These are phyloP conservation scores for Drosophila virilis DNA, from an alignment of 1,140 invertebrate species.

Conservation along the genomic window DNA sequence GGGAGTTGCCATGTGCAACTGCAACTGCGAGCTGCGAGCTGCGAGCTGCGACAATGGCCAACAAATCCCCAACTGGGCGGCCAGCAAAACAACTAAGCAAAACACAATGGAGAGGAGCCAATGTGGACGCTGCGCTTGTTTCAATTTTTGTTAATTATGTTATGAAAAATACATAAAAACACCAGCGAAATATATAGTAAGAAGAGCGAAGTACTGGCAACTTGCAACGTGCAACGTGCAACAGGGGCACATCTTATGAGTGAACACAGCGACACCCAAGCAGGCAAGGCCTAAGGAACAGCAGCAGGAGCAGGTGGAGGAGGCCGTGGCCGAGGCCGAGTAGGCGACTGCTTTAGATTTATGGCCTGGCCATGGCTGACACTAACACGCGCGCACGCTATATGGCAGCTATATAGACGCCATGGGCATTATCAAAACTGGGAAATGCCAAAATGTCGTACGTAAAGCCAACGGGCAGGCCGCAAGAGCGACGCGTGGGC, in stretches of 20 bases:
- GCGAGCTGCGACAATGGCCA: constrained; percentile 55
- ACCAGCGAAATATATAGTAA: constrained; percentile 19
- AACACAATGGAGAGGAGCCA: constrained; percentile 29
- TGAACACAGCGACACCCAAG: constrained; percentile 37
- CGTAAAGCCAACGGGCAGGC: background rate
- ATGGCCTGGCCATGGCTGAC: constrained; percentile 47
- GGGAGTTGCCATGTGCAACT: background rate
- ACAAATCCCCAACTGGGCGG: constrained; percentile 74
- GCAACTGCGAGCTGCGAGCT: constrained; percentile 32
- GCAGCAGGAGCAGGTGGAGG: background rate
- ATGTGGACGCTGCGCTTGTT: constrained; percentile 58
- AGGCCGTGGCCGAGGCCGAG: background rate
- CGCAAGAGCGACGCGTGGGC: constrained; percentile 20
- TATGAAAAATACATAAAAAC: constrained; percentile 58
- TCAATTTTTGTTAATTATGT: constrained; percentile 80
- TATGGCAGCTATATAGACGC: background rate
- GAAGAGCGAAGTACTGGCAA: too few relatives aligned
- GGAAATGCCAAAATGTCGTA: constrained; percentile 6
- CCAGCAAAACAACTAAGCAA: constrained; percentile 24
- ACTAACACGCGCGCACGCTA: constrained; percentile 10
- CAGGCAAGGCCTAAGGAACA: background rate
- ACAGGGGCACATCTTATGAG: constrained; percentile 62
- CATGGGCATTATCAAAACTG: constrained; percentile 20
- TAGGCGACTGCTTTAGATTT: constrained; percentile 61
- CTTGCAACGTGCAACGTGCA: constrained; percentile 41